Percentiles rank a stretch among this genome's conserved stretches.
Conservation (phyloP, 92 coral and sea anemone species). For the Porites cylindrica region DNA sequence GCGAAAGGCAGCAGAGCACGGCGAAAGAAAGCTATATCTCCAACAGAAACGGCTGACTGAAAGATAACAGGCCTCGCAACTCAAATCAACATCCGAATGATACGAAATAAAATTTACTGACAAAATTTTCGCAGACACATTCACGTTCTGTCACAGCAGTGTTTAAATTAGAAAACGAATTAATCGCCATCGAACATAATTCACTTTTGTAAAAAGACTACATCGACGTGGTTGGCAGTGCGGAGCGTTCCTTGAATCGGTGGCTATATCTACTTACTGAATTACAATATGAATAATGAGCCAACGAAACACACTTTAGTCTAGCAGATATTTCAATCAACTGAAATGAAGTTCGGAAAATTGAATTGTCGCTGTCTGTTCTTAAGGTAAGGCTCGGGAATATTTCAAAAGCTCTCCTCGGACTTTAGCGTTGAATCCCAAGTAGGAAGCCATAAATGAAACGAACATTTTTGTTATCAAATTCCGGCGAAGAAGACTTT, state of each 20-base stretch:
- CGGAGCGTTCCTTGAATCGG: background rate
- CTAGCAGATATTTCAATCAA: background rate
- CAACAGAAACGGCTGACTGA: background rate
- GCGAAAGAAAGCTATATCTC: background rate
- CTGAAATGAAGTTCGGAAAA: background rate
- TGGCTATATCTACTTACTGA: slow-evolving; percentile 26
- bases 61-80: background rate
- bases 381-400: background rate
- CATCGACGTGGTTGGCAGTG: slow-evolving; percentile 14
- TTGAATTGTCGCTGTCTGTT: slow-evolving; percentile 11
- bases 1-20: slow-evolving; percentile 24
- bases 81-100: slow-evolving; percentile 13
- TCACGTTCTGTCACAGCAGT: slow-evolving; percentile 61
- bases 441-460: slow-evolving; percentile 49
- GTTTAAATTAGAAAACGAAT: slow-evolving; percentile 62
- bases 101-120: slow-evolving; percentile 46
- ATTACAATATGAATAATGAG: slow-evolving; percentile 26
- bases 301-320: background rate
- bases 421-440: slow-evolving; percentile 13
- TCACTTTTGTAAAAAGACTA: slow-evolving; percentile 35
- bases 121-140: slow-evolving; percentile 25
- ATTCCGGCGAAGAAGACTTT: slow-evolving; percentile 34
- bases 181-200: slow-evolving; percentile 49
- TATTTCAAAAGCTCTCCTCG: slow-evolving; percentile 29
- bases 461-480: slow-evolving; percentile 42